Evolutionary conservation across 1,140 invertebrate species (phyloP).

Genomic region (Papilio polytes): DNA sequence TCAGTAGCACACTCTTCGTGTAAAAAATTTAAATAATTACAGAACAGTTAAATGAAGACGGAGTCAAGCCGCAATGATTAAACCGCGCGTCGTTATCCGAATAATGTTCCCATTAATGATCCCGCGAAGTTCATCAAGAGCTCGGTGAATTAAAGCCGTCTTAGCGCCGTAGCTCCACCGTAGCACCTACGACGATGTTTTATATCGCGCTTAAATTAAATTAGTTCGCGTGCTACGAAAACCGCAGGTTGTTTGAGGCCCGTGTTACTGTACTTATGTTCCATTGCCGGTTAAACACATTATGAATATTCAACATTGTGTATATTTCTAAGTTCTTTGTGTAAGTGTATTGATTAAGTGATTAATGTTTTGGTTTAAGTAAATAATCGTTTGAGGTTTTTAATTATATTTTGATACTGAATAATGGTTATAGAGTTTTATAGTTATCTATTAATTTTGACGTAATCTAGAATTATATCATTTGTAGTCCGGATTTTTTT

Average conservation of each 20-base stretch:
- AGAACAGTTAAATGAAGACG: slow-evolving; percentile 46
- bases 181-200: slow-evolving; percentile 61
- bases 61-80: slow-evolving; percentile 49
- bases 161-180: slow-evolving; percentile 57
- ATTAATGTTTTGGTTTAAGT: slow-evolving; percentile 17
- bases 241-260: slow-evolving; percentile 58
- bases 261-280: slow-evolving; percentile 47
- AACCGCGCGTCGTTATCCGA: slow-evolving; percentile 50
- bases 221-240: slow-evolving; percentile 72
- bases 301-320: slow-evolving; percentile 36
- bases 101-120: slow-evolving; percentile 71
- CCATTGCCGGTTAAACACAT: slow-evolving; percentile 38
- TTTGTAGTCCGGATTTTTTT: too few relatives aligned
- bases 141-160: slow-evolving; percentile 64
- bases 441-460: background rate
- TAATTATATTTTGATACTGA: background rate
- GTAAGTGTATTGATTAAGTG: slow-evolving; percentile 30
- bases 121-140: slow-evolving; percentile 71
- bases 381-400: background rate
- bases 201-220: slow-evolving; percentile 77
- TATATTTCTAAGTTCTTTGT: slow-evolving; percentile 28
- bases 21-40: background rate
- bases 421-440: background rate
- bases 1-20: background rate
- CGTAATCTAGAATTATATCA: too few relatives aligned